Base-by-base conservation (phyloP, 2,888 invertebrate genomes). In the Neoscelio sp. region DNA sequence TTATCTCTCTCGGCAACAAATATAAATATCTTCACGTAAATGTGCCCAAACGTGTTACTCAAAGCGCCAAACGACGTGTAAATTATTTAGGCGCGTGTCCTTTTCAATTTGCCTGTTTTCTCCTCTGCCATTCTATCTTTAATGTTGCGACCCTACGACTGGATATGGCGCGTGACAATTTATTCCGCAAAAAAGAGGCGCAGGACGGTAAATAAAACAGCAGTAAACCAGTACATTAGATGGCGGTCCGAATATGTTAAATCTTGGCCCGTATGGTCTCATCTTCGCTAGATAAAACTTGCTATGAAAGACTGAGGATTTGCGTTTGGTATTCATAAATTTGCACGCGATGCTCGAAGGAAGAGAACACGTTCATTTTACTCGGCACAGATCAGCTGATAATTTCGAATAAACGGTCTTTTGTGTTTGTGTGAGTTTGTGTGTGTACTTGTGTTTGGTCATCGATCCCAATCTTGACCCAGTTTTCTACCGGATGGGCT, bases 181-280 rank as follows among this genome's bases (percentile, higher is more conserved):
- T 86, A 86, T 84, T 82, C 80, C 79, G 74, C 82, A 78, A 79
- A 77, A 80, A 79, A 77, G 76, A 81, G 6, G 74, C 46, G 48
- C 48, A 75, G 58, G 77, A 71, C 54, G 68, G 64, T 81, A 83
- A 83, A 85, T 85, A 84, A 84, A 84, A 83, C 73, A 80, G 71
- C 81, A 74, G 82, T 82, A 83, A 85, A 85, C 78, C 46, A 23
- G 74, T 76, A 74, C 42, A 84, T 84, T 85, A 84, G 82, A 74
- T 62, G 75, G 80, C 48, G 68, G 80, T 68, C 54, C 77, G 79
- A 82, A 83, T 82, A 81, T 79, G 80, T 80, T 82, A 81, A 54
- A 67, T 56, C 64, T 62, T 58, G 46, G 44, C 74, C 58, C 80
- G 64, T 70, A 70, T 68, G 68, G 58, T 78, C 23, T 70, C 74